A percentile compares a stretch with the other conserved stretches of the same genome.
Conservation (phyloP, 2,888 invertebrate genomes). For the Chorisops tibialis region DNA sequence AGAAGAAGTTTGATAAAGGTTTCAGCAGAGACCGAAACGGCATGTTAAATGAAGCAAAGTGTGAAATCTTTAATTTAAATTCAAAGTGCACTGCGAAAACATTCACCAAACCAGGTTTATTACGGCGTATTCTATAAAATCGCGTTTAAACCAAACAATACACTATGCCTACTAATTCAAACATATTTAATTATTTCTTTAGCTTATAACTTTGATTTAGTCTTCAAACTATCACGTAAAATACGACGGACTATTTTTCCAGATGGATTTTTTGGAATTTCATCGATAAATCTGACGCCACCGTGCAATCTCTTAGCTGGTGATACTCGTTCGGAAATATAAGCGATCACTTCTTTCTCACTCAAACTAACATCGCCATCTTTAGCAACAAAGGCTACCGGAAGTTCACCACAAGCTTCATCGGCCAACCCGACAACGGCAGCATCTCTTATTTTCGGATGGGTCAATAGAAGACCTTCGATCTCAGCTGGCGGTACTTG, state of each 20-base stretch:
- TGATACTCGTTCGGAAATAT: constrained; percentile 59
- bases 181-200: no score
- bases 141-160: no score
- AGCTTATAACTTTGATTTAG: constrained; percentile 50
- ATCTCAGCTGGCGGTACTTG: constrained; percentile 87
- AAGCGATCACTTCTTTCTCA: constrained; percentile 58
- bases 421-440: constrained; percentile 78
- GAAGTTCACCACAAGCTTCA: constrained; percentile 70
- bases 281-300: constrained; percentile 67
- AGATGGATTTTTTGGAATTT: constrained; percentile 72
- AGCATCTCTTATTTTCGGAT: constrained; percentile 69
- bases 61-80: no score
- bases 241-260: constrained; percentile 73
- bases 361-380: constrained; percentile 55
- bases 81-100: no score
- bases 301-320: constrained; percentile 71
- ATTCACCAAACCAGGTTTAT: no score
- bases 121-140: no score
- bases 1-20: no score
- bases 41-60: no score
- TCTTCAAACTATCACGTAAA: constrained; percentile 42
- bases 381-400: constrained; percentile 70
- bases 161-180: no score
- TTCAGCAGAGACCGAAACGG: no score
- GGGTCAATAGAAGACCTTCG: constrained; percentile 73